phyloP scores from a whole-genome alignment of 2,113 vertebrate genomes.

The Hylia prasina region DNA sequence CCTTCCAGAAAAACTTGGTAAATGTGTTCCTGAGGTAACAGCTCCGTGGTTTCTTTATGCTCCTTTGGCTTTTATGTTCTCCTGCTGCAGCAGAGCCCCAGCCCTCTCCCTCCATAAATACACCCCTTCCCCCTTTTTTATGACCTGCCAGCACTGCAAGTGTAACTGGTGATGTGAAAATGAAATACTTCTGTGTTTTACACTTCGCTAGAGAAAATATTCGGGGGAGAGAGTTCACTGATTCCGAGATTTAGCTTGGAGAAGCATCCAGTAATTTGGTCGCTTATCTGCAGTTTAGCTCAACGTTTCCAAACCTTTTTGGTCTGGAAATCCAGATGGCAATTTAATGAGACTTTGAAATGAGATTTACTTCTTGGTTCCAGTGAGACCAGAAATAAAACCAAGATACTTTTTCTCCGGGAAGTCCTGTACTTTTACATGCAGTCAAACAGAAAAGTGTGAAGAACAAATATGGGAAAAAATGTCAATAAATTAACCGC shows the following conservation, averaged over 20 bases:
- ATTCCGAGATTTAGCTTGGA: conserved; percentile 4
- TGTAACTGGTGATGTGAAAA: conserved; percentile 20
- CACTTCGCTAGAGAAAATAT: conserved; percentile 26
- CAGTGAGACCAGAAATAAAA: conserved; percentile 29
- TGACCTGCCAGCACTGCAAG: neutral
- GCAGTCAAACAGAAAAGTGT: neutral
- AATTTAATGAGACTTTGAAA: conserved; percentile 60
- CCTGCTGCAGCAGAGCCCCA: neutral
- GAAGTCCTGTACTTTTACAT: neutral
- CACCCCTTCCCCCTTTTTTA: neutral
- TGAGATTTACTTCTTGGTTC: conserved; percentile 32
- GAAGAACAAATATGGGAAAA: neutral
- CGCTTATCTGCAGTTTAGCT: conserved; percentile 44
- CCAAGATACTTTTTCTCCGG: neutral
- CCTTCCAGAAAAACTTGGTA: neutral
- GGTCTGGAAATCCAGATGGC: conserved; percentile 58
- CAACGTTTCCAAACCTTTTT: conserved; percentile 23
- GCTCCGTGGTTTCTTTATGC: neutral
- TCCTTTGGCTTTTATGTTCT: conserved; percentile 44
- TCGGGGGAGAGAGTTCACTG: neutral
- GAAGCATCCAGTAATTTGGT: conserved; percentile 19
- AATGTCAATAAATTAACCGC: neutral
- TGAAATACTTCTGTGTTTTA: conserved; percentile 33
- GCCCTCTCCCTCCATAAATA: conserved; percentile 21
- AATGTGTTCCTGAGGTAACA: neutral